Percentiles rank a stretch among this genome's conserved stretches.
Evolutionary conservation across 2,888 invertebrate genomes (phyloP).

Genomic region (Dicyrtoma fusca): DNA sequence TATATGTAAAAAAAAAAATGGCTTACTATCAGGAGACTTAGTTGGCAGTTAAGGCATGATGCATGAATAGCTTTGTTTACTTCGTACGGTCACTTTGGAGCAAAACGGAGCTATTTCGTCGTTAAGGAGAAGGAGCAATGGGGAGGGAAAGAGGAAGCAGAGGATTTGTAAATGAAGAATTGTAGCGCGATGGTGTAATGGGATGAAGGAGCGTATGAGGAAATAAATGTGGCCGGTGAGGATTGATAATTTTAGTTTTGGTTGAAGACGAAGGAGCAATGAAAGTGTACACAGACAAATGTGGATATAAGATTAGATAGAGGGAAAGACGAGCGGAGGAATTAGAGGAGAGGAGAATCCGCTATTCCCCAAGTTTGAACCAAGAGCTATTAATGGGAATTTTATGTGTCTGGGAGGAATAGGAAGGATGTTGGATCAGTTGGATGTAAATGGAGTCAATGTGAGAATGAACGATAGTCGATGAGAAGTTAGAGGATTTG

Average conservation of each 20-base stretch:
- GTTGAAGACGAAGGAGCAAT: background rate
- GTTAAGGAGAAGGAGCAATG: too few relatives aligned
- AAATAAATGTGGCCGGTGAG: conserved; percentile 19
- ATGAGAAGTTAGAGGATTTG: background rate
- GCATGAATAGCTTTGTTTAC: too few relatives aligned
- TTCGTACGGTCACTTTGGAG: too few relatives aligned
- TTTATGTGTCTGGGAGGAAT: conserved; percentile 32
- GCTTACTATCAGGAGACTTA: too few relatives aligned
- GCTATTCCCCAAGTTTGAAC: conserved; percentile 23
- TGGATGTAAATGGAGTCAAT: conserved; percentile 32
- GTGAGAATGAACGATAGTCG: conserved; percentile 33
- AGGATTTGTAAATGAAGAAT: conserved; percentile 6
- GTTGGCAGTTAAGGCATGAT: too few relatives aligned
- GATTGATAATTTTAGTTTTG: conserved; percentile 25
- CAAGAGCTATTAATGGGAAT: conserved; percentile 30
- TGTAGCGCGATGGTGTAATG: background rate
- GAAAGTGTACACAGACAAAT: background rate
- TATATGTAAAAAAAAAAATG: too few relatives aligned
- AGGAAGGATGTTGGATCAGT: conserved; percentile 13
- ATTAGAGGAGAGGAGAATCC: background rate
- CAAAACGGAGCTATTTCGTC: too few relatives aligned
- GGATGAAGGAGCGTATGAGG: background rate
- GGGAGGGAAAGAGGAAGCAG: background rate
- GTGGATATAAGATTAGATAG: background rate
- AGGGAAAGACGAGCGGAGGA: background rate